These are phyloP conservation scores for Phyllotis vaccarum DNA, from an alignment of 2,797 vertebrate species.

Conservation along the genomic window DNA sequence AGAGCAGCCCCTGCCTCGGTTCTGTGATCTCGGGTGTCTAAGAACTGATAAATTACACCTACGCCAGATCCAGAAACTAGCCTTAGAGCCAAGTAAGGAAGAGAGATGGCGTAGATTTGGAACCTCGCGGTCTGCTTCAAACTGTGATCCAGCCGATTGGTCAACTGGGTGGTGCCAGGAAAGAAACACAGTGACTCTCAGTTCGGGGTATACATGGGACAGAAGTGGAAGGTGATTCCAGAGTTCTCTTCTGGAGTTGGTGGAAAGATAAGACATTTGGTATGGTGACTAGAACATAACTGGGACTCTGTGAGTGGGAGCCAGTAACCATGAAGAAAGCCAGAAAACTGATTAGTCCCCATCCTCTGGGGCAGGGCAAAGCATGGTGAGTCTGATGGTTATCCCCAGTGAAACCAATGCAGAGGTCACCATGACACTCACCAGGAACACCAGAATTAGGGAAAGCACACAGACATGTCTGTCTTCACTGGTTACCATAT, in stretches of 20 bases:
- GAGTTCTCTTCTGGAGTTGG: not conserved
- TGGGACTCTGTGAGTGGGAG: not conserved
- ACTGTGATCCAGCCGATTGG: not conserved
- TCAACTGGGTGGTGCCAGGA: not conserved
- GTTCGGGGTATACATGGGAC: not conserved
- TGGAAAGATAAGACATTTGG: not conserved
- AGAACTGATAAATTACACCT: not conserved
- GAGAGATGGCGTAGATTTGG: not conserved
- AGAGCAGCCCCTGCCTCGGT: not conserved
- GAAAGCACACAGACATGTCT: not conserved
- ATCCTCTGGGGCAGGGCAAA: not conserved
- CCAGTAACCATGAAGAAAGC: not conserved
- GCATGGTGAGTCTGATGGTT: not conserved
- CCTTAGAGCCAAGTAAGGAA: not conserved
- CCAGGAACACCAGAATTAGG: not conserved
- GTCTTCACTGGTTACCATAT: not conserved
- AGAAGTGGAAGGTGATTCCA: not conserved
- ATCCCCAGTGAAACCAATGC: not conserved
- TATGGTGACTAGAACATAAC: not conserved
- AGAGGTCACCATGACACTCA: not conserved
- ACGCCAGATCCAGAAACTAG: not conserved
- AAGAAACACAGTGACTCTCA: not conserved
- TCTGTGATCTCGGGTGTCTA: not conserved
- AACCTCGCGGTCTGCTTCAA: not conserved
- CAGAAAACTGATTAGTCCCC: not conserved